Evolutionary conservation across 35 echinoderm and acorn worm genomes (phyloP), one percentile per base, ranked within the genome.

Genomic region (Chiridota heheva): DNA sequence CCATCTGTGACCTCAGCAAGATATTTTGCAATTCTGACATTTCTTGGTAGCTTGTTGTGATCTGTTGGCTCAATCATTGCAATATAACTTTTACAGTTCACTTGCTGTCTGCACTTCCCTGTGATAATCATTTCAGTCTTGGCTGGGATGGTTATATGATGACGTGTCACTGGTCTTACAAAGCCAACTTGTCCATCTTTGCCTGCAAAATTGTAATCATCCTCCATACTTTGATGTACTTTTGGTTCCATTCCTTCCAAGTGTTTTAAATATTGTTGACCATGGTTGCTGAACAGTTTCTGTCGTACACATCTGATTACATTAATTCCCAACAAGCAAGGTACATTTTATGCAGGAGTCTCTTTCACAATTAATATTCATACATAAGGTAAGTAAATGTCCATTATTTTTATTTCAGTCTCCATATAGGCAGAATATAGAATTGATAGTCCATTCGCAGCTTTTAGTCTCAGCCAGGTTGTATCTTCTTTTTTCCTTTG

Each of bases 281-380:
- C 70, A 7, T 51, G 22, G 37, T 7, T 32, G 28, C 53, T 78
- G n/a, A 42, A 58, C 7, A 78, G 75, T 40, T 40, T 17, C 8
- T 78, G 6, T 37, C 33, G 29, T 4, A 78, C 24, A 61, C 41
- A 18, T 42, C 35, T 58, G 1, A 78, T 7, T 27, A 78, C 51
- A 62, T 78, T 78, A 49, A 60, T 60, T 42, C 75, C 75, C 46
- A 78, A 53, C 35, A 78, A 20, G 37, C 75, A 78, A 3, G 75
- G 75, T 34, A 60, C 34, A 41, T 62, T 1, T 60, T 30, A 57
- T 41, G 53, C 16, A 40, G 73, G 24, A 36, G 8, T 18, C 37
- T 56, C 47, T 41, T 77, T 77, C 17, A 78, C 31, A 78, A 78
- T 36, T 10, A 60, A 7, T 2, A 78, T 78, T 20, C 75, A 49